Evolutionary conservation across 2,888 invertebrate genomes (phyloP).

Genomic region (Euplexia lucipara): DNA sequence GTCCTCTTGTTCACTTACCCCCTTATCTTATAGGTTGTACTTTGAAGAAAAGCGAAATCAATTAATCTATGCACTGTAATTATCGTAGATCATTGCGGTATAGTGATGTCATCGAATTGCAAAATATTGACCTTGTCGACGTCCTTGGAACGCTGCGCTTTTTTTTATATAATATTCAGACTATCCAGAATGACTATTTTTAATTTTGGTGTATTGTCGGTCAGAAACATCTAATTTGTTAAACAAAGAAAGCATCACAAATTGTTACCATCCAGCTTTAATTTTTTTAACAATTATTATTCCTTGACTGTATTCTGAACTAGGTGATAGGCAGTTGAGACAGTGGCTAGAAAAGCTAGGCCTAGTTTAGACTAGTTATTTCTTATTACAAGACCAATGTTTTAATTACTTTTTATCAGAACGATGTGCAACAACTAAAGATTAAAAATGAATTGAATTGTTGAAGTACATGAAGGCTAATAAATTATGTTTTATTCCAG

Average conservation of each 20-base stretch:
- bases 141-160: conserved; percentile 41
- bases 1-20: conserved; percentile 11
- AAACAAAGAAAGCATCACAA: conserved; percentile 45
- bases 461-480: conserved; percentile 9
- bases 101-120: conserved; percentile 46
- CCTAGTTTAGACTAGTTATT: conserved; percentile 9
- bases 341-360: conserved; percentile 1
- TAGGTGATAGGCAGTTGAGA: conserved; percentile 6
- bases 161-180: conserved; percentile 47
- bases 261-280: conserved; percentile 55
- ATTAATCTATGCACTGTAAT: conserved; percentile 47
- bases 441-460: conserved; percentile 34
- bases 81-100: conserved; percentile 25
- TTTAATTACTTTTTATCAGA: conserved; percentile 4
- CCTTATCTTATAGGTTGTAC: not conserved
- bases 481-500: conserved; percentile 31
- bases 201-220: conserved; percentile 32
- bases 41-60: conserved; percentile 11
- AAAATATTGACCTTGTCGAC: conserved; percentile 54
- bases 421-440: conserved; percentile 30
- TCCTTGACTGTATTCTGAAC: conserved; percentile 35
- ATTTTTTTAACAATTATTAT: no score
- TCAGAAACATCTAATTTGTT: conserved; percentile 17
- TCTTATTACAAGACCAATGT: conserved; percentile 8
- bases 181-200: conserved; percentile 58